These are phyloP conservation scores for Nomada goodeniana DNA, from an alignment of 2,888 invertebrate species.

Conservation along the genomic window DNA sequence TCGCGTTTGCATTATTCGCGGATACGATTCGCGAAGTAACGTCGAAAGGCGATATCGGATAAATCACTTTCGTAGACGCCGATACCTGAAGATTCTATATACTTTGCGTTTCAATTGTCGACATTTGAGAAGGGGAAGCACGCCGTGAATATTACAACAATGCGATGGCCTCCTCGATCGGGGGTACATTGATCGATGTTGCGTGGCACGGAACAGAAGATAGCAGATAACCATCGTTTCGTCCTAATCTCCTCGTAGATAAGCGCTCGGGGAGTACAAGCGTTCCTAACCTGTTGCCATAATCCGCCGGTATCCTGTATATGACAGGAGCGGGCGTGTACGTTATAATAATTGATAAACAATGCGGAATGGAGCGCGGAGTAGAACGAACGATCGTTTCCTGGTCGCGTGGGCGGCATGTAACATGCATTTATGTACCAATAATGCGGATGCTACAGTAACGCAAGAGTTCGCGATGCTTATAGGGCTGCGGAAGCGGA, in stretches of 20 bases:
- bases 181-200: not conserved
- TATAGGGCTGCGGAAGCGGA: slow-evolving; percentile 56
- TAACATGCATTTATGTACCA: slow-evolving; percentile 62
- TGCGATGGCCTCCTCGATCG: not conserved
- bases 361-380: slow-evolving; percentile 69
- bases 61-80: not conserved
- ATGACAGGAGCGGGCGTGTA: slow-evolving; percentile 52
- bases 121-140: not conserved
- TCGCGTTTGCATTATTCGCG: no score
- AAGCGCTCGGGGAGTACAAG: slow-evolving; percentile 9
- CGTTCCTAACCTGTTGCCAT: slow-evolving; percentile 34
- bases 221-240: slow-evolving; percentile 6
- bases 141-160: not conserved
- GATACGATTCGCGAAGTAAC: no score
- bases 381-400: slow-evolving; percentile 64
- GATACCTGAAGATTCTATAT: not conserved
- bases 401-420: slow-evolving; percentile 73
- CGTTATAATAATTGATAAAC: slow-evolving; percentile 76
- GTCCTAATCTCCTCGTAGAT: slow-evolving; percentile 11
- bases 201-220: not conserved
- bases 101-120: not conserved
- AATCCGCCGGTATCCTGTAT: slow-evolving; percentile 43
- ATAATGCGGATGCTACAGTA: slow-evolving; percentile 65
- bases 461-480: slow-evolving; percentile 54
- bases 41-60: not conserved